A percentile compares a stretch with the other conserved stretches of the same genome.
These are phyloP conservation scores for Ceyx margarethae DNA, from an alignment of 2,113 vertebrate species.

Conservation along the genomic window DNA sequence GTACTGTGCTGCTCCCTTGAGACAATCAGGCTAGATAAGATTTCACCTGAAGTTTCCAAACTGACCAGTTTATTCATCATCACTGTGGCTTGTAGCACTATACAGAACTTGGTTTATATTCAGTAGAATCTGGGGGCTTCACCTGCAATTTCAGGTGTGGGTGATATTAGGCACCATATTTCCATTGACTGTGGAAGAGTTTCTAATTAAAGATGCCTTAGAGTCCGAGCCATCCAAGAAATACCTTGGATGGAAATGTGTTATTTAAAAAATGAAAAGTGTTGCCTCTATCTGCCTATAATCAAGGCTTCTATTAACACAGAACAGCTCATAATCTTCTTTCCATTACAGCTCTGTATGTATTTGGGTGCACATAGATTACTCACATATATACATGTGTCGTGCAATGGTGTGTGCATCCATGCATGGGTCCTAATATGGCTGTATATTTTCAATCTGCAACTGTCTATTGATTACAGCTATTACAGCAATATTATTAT, in stretches of 20 bases:
- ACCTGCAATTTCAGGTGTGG: neutral
- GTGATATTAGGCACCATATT: neutral
- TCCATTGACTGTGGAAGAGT: neutral
- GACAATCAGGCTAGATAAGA: too few relatives aligned
- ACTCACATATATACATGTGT: neutral
- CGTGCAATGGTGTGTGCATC: neutral
- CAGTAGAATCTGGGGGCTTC: neutral
- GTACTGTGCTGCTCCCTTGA: neutral
- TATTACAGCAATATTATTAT: constrained; percentile 22
- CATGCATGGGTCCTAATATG: neutral
- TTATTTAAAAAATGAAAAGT: neutral
- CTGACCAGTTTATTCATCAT: neutral
- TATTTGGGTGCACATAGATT: neutral
- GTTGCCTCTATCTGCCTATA: neutral
- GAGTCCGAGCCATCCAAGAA: too few relatives aligned
- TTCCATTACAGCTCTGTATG: neutral
- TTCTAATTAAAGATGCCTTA: neutral
- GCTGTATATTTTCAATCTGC: neutral
- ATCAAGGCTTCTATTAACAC: neutral
- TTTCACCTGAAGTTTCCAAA: neutral
- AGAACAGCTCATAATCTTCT: neutral
- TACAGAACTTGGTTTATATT: neutral
- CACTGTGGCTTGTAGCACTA: neutral
- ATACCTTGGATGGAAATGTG: neutral
- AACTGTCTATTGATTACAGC: neutral